These are phyloP conservation scores for Colletes collaris DNA, from an alignment of 2,888 invertebrate species.

Conservation along the genomic window DNA sequence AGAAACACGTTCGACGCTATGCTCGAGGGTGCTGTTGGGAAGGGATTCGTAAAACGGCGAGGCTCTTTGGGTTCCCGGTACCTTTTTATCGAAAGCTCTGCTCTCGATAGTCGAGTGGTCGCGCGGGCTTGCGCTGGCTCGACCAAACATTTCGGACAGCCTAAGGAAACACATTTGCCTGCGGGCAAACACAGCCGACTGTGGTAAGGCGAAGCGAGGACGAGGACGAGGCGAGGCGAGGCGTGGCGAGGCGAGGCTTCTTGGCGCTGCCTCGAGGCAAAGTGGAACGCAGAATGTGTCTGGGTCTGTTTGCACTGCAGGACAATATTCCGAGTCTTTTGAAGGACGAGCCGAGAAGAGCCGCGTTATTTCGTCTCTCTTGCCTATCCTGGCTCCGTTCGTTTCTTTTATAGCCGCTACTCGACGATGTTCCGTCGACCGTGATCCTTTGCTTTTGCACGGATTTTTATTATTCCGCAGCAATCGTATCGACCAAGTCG, in stretches of 20 bases:
- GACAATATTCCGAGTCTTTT: constrained; percentile 80
- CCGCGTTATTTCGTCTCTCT: constrained; percentile 71
- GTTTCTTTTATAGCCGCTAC: constrained; percentile 46
- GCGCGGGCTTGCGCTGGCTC: constrained; percentile 53
- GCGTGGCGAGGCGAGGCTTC: constrained; percentile 62
- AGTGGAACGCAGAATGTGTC: constrained; percentile 79
- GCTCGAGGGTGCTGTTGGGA: no score
- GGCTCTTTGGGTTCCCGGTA: background rate
- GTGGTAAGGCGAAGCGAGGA: constrained; percentile 32
- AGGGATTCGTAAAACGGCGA: background rate
- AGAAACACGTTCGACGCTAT: no score
- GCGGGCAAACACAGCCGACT: constrained; percentile 75
- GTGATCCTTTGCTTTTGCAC: constrained; percentile 6
- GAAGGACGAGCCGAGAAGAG: constrained; percentile 72
- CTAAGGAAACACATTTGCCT: constrained; percentile 82
- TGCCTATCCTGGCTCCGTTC: constrained; percentile 36
- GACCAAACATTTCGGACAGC: constrained; percentile 80
- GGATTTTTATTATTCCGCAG: background rate
- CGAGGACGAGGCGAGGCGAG: constrained; percentile 17
- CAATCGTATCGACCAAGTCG: background rate
- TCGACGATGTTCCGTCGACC: constrained; percentile 13
- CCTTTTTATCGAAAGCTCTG: constrained; percentile 41
- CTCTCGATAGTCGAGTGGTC: constrained; percentile 44
- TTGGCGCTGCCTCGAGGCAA: constrained; percentile 70
- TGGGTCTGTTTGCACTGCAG: constrained; percentile 78